phyloP scores from a whole-genome alignment of 2,888 invertebrate species.

The Polydrusus cervinus region DNA sequence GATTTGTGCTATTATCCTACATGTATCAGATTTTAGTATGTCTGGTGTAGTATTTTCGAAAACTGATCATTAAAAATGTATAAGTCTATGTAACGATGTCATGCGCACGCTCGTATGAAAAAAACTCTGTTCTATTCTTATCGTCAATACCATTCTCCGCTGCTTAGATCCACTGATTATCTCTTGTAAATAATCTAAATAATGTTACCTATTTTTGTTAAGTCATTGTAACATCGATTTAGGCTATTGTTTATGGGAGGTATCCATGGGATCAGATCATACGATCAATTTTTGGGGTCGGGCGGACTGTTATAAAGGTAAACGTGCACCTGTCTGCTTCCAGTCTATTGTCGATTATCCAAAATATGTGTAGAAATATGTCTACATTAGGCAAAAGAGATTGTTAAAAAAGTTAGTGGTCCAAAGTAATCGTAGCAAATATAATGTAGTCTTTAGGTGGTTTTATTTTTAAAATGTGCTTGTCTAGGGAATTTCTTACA shows the following conservation, averaged over 20 bases:
- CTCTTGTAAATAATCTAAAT: conserved; percentile 40
- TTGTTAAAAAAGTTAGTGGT: too few species aligned
- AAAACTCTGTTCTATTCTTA: conserved; percentile 8
- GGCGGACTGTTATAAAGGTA: conserved; percentile 30
- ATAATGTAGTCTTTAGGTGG: too few species aligned
- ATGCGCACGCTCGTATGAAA: too few species aligned
- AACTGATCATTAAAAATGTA: too few species aligned
- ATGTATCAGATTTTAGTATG: too few species aligned
- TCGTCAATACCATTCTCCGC: conserved; percentile 11
- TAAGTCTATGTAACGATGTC: too few species aligned
- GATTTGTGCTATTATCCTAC: too few species aligned
- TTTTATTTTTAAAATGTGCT: too few species aligned
- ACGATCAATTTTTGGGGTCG: conserved; percentile 35
- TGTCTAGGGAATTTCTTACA: too few species aligned
- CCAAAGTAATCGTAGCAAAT: too few species aligned
- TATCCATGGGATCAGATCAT: conserved; percentile 35
- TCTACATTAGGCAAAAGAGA: not conserved
- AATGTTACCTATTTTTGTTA: conserved; percentile 38
- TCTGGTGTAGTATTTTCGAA: too few species aligned
- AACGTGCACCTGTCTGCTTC: conserved; percentile 39
- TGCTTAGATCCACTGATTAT: conserved; percentile 31
- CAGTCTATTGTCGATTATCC: conserved; percentile 12
- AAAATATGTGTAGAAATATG: not conserved
- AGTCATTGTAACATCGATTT: conserved; percentile 42
- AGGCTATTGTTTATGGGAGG: conserved; percentile 38